Base-by-base conservation (phyloP, 37 sponge, comb jelly and placozoan genomes). In the Oopsacas minuta region DNA sequence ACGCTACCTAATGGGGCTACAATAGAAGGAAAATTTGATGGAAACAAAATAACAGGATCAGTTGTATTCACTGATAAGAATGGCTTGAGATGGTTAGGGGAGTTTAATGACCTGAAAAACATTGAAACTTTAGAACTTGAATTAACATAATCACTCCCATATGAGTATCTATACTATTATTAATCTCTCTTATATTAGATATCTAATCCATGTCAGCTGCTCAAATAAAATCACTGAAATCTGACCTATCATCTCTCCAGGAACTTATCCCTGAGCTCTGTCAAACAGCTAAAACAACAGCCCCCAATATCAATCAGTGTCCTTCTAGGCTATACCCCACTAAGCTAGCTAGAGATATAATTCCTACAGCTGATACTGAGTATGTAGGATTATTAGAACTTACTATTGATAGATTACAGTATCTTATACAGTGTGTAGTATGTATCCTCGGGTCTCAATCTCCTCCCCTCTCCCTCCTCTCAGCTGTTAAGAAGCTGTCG, bases 401-500 rank as follows among this genome's bases (percentile, higher is more conserved):
- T 5, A 61, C 30, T 25, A n/a, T 61, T 5, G 75, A 61, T 34
- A 3, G 75, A n/a, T 12, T 61, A 34, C 75, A 61, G 75, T 61
- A 61, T 34, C 30, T 61, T 25, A 61, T 61, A 5, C 75, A 61
- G 75, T 61, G 75, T 34, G 28, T 25, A 7, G 75, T n/a, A 25
- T 61, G 75, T 12, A 61, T 61, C 22, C 75, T 61, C 7, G 75
- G 75, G 17, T 61, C 17, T n/a, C 75, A 61, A 5, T 61, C 75
- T 34, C 75, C 75, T 3, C 75, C 75, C 75, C 75, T 61, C 75
- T 61, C 75, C 28, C 75, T 61, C 75, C 30, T n/a, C 75, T 61
- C 75, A 32, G 75, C 75, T 34, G 1, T 12, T 34, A 61, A 61
- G 75, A 61, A 61, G 75, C 30, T 61, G 28, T 61, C 75, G 5